A percentile compares a stretch with the other conserved stretches of the same genome.
Evolutionary conservation across 2,797 vertebrate genomes (phyloP).

Genomic region (Micromesistius poutassou): DNA sequence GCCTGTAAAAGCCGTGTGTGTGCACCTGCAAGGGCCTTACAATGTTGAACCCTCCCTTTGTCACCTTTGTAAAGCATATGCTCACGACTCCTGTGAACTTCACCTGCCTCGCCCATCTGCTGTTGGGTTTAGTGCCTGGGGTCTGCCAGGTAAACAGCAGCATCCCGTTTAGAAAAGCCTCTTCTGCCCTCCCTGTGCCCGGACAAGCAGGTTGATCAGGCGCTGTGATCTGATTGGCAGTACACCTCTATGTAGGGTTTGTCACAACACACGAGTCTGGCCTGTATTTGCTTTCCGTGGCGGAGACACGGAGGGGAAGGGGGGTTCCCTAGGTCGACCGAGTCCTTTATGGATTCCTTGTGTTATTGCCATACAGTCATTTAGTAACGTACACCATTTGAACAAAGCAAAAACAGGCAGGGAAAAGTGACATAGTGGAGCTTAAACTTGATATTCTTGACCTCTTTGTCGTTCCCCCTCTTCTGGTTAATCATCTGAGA

Average conservation of each 20-base stretch:
- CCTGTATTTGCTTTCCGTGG: not conserved
- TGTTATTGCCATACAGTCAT: too few species aligned
- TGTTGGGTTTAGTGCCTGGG: not conserved
- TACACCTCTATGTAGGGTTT: not conserved
- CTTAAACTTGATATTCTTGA: too few species aligned
- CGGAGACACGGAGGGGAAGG: too few species aligned
- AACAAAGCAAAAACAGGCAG: too few species aligned
- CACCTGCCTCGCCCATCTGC: not conserved
- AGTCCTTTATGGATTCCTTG: too few species aligned
- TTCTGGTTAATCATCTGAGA: too few species aligned
- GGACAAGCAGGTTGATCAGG: not conserved
- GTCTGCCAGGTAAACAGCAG: not conserved
- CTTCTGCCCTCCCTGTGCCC: not conserved
- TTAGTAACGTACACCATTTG: too few species aligned
- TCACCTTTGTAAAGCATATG: not conserved
- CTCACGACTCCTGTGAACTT: not conserved
- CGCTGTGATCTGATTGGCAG: not conserved
- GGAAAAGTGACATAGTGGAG: too few species aligned
- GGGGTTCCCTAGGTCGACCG: too few species aligned
- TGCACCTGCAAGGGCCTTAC: not conserved
- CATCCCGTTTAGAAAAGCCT: not conserved
- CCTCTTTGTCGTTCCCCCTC: too few species aligned
- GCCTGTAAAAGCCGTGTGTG: conserved; percentile 8
- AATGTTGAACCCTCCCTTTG: not conserved
- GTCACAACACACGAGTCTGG: not conserved